Base-by-base conservation (phyloP, 2,888 invertebrate species). In the Sesia bembeciformis region DNA sequence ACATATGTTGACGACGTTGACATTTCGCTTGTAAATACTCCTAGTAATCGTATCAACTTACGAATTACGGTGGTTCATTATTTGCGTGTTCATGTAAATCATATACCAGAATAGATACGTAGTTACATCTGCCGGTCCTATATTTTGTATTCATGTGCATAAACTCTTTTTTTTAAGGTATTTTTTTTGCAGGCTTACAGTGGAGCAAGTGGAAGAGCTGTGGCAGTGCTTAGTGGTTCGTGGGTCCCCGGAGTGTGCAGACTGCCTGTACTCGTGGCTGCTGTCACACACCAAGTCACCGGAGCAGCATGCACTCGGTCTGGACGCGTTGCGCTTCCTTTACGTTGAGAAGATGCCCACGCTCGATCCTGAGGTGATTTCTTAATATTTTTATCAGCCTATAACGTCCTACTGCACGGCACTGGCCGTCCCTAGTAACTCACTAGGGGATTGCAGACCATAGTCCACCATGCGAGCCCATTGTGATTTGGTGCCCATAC, bases 281-380 rank as follows among this genome's bases (percentile, higher is more conserved):
- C 91, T 98, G 49, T 95, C 95, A 5, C 98, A 98, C 81, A 96
- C 97, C 2, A 96, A 97, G 81, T 95, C 95, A 23, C 96, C 96
- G 0, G 97, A 98, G 60, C 95, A 97, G 65, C 98, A 98, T 81
- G 97, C 97, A 0, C 89, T 98, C 3, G 95, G 96, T 3, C 91
- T 96, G 55, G 97, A 97, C 67, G 95, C 97, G 0, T 86, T 98
- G 53, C 93, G 96, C 68, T 95, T 97, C 70, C 90, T 98, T 40
- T 97, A 98, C 72, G 90, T 96, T 53, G 94, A 95, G 71, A 97
- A 98, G 85, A 91, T 98, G 84, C 97, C 97, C 0, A 95, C 95
- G 57, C 81, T 98, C 54, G 93, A 95, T 42, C 96, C 97, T 0
- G 97, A 97, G 82, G 92, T 90, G 53, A 60, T 67, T 57, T 23